Evolutionary conservation across 2,888 invertebrate genomes (phyloP), one percentile per base, ranked within the genome.

Genomic region (Xanthia togata): DNA sequence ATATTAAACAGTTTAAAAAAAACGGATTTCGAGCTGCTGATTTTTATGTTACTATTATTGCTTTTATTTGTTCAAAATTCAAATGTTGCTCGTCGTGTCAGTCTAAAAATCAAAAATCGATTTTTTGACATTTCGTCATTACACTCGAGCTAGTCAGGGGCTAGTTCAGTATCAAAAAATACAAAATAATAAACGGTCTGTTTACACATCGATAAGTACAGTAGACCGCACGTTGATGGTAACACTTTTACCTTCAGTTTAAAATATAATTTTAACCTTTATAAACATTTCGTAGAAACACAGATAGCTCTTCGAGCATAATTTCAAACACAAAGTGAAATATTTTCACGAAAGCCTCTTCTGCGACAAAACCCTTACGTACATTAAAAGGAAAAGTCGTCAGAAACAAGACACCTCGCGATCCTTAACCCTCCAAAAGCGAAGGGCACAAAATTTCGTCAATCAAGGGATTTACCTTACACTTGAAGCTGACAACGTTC

Each of bases 401-500:
- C 83, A 89, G 92, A 90, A 93, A 93, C 88, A 89, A 87, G 92
- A 92, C 91, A 93, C 93, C 91, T 91, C 77, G 86, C 82, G 84
- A 86, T 83, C 86, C 85, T 94, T 94, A 93, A 93, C 92, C 93
- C 93, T 92, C 91, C 88, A 85, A 90, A 91, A 87, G 81, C 88
- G 84, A 89, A 89, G 91, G 91, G 91, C 90, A 90, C 91, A 91
- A 92, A 92, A 91, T 94, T 95, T 95, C 93, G 95, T 95, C 96
- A 95, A 95, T 95, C 95, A 94, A 92, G 91, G 94, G 95, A 95
- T 95, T 95, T 95, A 93, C 93, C 92, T 94, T 93, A 93, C 94
- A 93, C 95, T 95, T 91, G 92, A 94, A 91, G 91, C 90, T 93
- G 94, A 94, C 95, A 95, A 95, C 92, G 93, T 94, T 95, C 95